Percentiles rank a stretch among this genome's conserved stretches.
These are phyloP conservation scores for Trematocara variabile DNA, from an alignment of 2,113 vertebrate genomes.

Conservation along the genomic window DNA sequence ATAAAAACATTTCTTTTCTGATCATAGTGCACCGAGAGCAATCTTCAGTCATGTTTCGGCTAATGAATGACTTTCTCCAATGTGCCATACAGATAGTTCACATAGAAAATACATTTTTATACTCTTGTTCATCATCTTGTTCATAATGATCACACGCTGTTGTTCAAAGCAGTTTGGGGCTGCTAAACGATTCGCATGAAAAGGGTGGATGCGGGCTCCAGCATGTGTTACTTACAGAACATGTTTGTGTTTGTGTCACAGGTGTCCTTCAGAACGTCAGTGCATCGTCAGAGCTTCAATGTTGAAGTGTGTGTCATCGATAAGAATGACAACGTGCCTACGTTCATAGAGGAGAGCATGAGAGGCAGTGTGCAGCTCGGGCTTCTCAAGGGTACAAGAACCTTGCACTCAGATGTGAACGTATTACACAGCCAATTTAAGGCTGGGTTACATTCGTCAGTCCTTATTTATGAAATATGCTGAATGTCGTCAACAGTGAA, in stretches of 20 bases:
- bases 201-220: neutral
- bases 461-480: neutral
- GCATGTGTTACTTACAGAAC: neutral
- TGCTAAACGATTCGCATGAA: neutral
- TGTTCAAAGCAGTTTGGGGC: neutral
- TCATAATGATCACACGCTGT: neutral
- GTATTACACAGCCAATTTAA: neutral
- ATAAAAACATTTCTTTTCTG: neutral
- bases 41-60: neutral
- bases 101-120: neutral
- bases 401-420: neutral
- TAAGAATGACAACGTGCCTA: constrained; percentile 76
- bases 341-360: constrained; percentile 70
- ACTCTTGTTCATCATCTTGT: neutral
- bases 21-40: neutral
- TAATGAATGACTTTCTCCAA: neutral
- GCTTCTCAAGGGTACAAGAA: constrained; percentile 69
- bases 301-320: constrained; percentile 73
- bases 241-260: constrained; percentile 21
- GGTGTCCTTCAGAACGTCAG: constrained; percentile 69
- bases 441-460: neutral
- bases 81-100: neutral
- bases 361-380: constrained; percentile 74
- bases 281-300: constrained; percentile 64
- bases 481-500: neutral